These are phyloP conservation scores for Byasa hedistus DNA, from an alignment of 2,888 invertebrate species.

Conservation along the genomic window DNA sequence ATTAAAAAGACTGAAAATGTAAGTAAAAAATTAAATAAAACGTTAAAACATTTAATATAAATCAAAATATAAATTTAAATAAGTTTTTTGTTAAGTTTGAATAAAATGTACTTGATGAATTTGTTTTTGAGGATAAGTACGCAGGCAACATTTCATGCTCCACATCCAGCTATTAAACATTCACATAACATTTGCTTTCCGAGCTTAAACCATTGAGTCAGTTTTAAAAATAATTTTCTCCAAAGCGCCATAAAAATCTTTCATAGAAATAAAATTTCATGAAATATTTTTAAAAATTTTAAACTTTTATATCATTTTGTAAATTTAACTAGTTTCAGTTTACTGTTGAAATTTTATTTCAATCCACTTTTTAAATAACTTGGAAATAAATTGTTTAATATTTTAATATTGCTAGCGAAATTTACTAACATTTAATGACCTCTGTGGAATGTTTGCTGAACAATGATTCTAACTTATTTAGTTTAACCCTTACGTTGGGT, in stretches of 20 bases:
- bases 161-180: slow-evolving; percentile 11
- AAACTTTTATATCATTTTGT: neutral
- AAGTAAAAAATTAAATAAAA: too few species aligned
- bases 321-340: neutral
- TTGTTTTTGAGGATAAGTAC: neutral
- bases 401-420: neutral
- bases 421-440: neutral
- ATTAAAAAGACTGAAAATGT: too few species aligned
- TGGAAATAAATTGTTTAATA: neutral
- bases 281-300: slow-evolving; percentile 14
- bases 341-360: neutral
- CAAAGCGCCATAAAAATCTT: slow-evolving; percentile 14
- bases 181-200: slow-evolving; percentile 7
- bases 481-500: slow-evolving; percentile 40
- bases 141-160: slow-evolving; percentile 7
- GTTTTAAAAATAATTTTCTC: slow-evolving; percentile 14
- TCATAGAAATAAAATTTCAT: slow-evolving; percentile 7
- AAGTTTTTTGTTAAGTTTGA: neutral
- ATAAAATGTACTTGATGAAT: neutral
- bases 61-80: too few species aligned
- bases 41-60: too few species aligned
- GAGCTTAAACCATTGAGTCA: neutral
- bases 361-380: neutral
- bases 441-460: neutral
- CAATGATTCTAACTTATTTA: slow-evolving; percentile 24